Evolutionary conservation across 1,140 invertebrate genomes (phyloP).

Genomic region (Nasonia vitripennis): DNA sequence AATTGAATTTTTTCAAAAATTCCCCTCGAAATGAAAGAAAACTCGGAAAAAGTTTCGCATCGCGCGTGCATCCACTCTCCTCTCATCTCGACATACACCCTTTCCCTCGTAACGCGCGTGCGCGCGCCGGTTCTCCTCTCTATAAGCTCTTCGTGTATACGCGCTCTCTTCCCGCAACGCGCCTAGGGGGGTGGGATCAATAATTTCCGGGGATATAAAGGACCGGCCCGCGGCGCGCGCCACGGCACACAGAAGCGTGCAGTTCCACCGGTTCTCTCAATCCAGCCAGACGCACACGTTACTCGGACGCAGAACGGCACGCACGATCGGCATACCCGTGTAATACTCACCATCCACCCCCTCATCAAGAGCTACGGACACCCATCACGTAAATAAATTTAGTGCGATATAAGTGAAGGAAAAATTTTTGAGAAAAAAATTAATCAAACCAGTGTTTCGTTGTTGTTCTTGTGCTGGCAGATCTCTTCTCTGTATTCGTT

Average conservation of each 20-base stretch:
- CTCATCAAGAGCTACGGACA: too few relatives aligned
- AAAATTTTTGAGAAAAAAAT: too few relatives aligned
- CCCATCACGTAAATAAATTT: too few relatives aligned
- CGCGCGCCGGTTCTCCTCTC: neutral
- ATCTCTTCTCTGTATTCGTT: too few relatives aligned
- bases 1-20: too few relatives aligned
- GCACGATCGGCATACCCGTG: neutral
- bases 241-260: slow-evolving; percentile 23
- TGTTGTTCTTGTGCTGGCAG: too few relatives aligned
- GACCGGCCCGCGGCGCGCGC: slow-evolving; percentile 53
- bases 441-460: too few relatives aligned
- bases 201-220: slow-evolving; percentile 65
- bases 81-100: neutral
- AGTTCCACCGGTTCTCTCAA: slow-evolving; percentile 22
- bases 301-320: neutral
- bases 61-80: neutral
- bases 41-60: neutral
- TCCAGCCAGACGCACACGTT: neutral
- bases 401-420: too few relatives aligned
- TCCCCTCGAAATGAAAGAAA: too few relatives aligned
- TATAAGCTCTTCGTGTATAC: neutral
- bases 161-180: neutral
- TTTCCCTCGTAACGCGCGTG: neutral
- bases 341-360: too few relatives aligned
- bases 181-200: slow-evolving; percentile 56